phyloP scores from a whole-genome alignment of 2,797 vertebrate genomes.

The Silurus aristotelis region DNA sequence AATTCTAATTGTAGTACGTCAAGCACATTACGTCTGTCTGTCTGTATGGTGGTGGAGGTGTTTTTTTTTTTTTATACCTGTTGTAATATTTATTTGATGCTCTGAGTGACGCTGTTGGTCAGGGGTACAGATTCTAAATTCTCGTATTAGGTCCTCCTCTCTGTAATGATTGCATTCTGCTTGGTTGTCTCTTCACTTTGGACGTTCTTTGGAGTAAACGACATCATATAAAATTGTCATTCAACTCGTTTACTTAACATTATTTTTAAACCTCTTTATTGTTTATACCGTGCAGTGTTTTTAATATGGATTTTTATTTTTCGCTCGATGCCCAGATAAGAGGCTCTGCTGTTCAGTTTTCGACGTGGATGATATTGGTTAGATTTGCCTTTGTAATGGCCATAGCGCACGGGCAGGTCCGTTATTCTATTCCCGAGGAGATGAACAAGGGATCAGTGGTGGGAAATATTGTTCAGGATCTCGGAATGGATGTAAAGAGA shows the following conservation, averaged over 20 bases:
- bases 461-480: conserved; percentile 67
- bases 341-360: background rate
- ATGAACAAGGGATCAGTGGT: conserved; percentile 69
- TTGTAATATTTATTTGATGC: conserved; percentile 57
- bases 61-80: conserved; percentile 43
- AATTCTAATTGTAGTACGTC: background rate
- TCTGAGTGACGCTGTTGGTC: conserved; percentile 72
- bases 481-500: conserved; percentile 66
- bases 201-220: too few species aligned
- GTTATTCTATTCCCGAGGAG: conserved; percentile 68
- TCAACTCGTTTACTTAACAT: too few species aligned
- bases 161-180: too few species aligned
- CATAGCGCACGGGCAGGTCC: conserved; percentile 15
- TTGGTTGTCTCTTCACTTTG: too few species aligned
- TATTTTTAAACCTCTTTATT: too few species aligned
- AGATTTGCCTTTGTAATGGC: background rate
- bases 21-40: background rate
- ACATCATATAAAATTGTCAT: too few species aligned
- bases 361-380: background rate
- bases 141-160: conserved; percentile 15
- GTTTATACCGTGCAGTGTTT: too few species aligned
- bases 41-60: too few species aligned
- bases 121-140: conserved; percentile 35
- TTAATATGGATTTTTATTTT: background rate
- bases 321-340: too few species aligned